Evolutionary conservation across 2,888 invertebrate species (phyloP), one percentile per base, ranked within the genome.

Genomic region (Lamproptera curius): DNA sequence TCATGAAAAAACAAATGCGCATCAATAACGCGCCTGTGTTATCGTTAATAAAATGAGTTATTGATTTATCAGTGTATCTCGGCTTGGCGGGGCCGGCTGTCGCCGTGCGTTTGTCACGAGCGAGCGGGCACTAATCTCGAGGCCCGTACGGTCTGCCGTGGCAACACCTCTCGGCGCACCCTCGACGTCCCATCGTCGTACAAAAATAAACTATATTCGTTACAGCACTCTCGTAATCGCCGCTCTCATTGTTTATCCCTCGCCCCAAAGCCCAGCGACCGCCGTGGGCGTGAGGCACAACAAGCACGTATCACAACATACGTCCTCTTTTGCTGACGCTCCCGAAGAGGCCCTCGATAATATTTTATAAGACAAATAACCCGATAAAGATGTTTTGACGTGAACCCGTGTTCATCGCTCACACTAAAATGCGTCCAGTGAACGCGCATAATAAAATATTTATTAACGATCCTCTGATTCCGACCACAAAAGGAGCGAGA

Each of bases 321-420:
- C 76, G 78, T 77, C 82, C 81, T 82, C 82, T 85, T 85, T 84
- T 83, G 86, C 87, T 86, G 85, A 85, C 83, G 83, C 73, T 86
- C 78, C 82, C 75, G 74, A 78, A 76, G 81, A 80, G 82, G 77
- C 85, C 78, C 86, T 86, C 76, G 85, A 87, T 86, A 85, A 85
- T 85, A 86, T 86, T 87, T 86, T 85, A 85, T 86, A 87, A 87
- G 86, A 87, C 87, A 87, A 87, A 86, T 86, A 87, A 86, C 85
- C 80, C 78, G 86, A 87, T 87, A 86, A 86, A 87, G 85, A 87
- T 86, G 85, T 87, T 87, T 84, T 87, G 87, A 87, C 87, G 81
- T 84, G 86, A 79, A 87, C 82, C 86, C 79, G 77, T 86, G 86
- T 87, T 83, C 86, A 84, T 84, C 83, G 85, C 83, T 85, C 84